Evolutionary conservation across 1,140 invertebrate species (phyloP).

Genomic region (Drosophila ercepeae): DNA sequence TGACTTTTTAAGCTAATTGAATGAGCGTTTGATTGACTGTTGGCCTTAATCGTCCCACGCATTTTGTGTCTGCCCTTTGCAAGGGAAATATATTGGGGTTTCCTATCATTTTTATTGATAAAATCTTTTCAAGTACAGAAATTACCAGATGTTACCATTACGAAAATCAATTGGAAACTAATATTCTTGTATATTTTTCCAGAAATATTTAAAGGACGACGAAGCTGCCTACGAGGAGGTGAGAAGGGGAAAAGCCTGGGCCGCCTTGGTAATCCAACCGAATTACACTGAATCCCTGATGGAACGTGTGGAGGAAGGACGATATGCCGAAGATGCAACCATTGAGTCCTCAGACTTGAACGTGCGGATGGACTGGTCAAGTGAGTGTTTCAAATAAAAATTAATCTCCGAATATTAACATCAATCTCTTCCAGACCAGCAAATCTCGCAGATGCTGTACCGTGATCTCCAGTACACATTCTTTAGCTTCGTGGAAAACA

Average conservation of each 20-base stretch:
- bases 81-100: background rate
- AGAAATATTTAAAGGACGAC: slow-evolving; percentile 85
- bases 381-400: slow-evolving; percentile 85
- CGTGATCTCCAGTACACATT: slow-evolving; percentile 90
- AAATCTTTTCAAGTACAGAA: background rate
- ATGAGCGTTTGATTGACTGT: slow-evolving; percentile 62
- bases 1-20: slow-evolving; percentile 70
- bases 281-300: slow-evolving; percentile 93
- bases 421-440: slow-evolving; percentile 89
- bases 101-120: background rate
- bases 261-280: slow-evolving; percentile 90
- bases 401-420: background rate
- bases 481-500: slow-evolving; percentile 88
- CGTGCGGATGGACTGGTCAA: slow-evolving; percentile 95
- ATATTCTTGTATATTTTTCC: background rate
- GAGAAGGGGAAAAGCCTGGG: slow-evolving; percentile 90
- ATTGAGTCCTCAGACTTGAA: slow-evolving; percentile 89
- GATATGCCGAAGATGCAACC: slow-evolving; percentile 88
- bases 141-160: background rate
- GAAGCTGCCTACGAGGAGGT: slow-evolving; percentile 89
- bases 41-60: slow-evolving; percentile 9
- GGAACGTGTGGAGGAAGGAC: slow-evolving; percentile 88
- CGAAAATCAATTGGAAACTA: background rate
- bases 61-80: background rate
- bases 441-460: slow-evolving; percentile 93